Evolutionary conservation across 2,888 invertebrate species (phyloP).

Genomic region (Microctonus hyperodae): DNA sequence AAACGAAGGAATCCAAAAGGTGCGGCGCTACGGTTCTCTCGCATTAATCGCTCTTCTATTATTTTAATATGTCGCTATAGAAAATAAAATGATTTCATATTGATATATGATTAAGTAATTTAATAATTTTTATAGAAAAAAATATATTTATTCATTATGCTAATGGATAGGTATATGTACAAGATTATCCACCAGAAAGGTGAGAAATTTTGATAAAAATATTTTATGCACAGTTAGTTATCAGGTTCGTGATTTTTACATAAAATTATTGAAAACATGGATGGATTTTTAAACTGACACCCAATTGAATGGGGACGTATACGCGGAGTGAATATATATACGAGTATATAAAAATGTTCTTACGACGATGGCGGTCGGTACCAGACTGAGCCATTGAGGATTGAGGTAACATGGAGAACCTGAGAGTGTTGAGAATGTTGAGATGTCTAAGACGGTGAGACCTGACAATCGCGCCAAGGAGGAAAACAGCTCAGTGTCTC

Average conservation of each 20-base stretch:
- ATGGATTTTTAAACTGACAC: background rate
- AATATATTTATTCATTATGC: background rate
- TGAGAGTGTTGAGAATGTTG: too few species aligned
- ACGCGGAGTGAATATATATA: constrained; percentile 11
- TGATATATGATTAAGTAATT: too few species aligned
- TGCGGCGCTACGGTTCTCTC: constrained; percentile 25
- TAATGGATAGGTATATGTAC: background rate
- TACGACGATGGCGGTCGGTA: constrained; percentile 53
- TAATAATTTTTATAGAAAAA: background rate
- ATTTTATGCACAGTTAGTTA: constrained; percentile 15
- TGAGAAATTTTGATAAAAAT: background rate
- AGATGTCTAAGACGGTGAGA: too few species aligned
- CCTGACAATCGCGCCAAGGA: constrained; percentile 17
- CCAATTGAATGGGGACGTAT: constrained; percentile 17
- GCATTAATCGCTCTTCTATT: background rate
- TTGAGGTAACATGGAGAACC: constrained; percentile 45
- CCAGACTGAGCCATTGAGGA: too few species aligned
- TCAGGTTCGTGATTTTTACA: background rate
- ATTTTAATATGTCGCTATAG: background rate
- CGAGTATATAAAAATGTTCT: constrained; percentile 26
- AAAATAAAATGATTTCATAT: background rate
- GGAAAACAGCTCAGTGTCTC: constrained; percentile 27
- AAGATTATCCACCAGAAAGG: background rate
- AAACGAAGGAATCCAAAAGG: constrained; percentile 29
- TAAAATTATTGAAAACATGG: background rate